Evolutionary conservation across 2,113 vertebrate species (phyloP).

Genomic region (Rhadina sibilatrix): DNA sequence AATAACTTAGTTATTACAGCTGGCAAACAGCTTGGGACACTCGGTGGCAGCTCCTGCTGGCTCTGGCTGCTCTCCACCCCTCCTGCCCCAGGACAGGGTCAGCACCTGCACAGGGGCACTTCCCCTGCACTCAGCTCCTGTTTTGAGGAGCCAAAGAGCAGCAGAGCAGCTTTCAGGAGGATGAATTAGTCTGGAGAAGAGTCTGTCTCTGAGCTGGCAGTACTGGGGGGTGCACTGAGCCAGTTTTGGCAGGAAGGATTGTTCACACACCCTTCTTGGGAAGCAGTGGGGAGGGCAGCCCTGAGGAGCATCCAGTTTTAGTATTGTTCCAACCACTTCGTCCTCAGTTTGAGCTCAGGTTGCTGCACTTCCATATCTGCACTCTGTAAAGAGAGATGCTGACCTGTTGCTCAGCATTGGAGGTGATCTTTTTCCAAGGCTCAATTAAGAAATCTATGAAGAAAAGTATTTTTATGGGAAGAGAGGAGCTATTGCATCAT

Average conservation of each 20-base stretch:
- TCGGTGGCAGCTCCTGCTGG: background rate
- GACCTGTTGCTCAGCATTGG: background rate
- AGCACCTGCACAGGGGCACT: background rate
- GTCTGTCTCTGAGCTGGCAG: background rate
- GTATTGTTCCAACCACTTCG: background rate
- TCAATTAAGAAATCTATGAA: background rate
- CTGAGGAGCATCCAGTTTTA: background rate
- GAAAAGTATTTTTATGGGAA: background rate
- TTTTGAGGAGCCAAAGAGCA: background rate
- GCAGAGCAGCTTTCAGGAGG: background rate
- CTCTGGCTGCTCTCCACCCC: background rate
- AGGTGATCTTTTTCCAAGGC: background rate
- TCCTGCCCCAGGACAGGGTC: rapidly evolving
- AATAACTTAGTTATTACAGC: rapidly evolving
- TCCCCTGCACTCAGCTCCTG: background rate
- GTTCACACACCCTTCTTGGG: background rate
- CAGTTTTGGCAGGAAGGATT: background rate
- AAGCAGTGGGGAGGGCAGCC: background rate
- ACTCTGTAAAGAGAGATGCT: background rate
- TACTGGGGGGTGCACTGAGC: background rate
- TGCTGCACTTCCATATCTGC: background rate
- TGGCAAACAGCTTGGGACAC: background rate
- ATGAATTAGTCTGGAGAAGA: background rate
- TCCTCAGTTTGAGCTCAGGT: background rate
- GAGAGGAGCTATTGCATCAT: background rate